phyloP scores from a whole-genome alignment of 2,888 invertebrate genomes.

The Drosophila greeni region DNA sequence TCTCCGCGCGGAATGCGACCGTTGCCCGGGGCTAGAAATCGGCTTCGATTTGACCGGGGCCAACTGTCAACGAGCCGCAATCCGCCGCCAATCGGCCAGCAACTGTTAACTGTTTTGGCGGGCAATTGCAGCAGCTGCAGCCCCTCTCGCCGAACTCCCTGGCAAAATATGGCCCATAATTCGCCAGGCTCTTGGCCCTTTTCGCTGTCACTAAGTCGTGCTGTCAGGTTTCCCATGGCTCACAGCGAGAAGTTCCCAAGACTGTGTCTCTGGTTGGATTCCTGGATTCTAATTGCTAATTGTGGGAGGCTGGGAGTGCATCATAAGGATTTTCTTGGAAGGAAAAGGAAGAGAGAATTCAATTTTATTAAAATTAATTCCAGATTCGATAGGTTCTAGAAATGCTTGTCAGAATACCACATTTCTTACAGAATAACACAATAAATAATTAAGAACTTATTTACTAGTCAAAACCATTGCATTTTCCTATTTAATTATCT shows the following conservation, averaged over 20 bases:
- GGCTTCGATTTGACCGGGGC: conserved; percentile 46
- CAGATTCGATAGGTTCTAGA: not conserved
- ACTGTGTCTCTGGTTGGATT: conserved; percentile 14
- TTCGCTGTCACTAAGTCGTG: conserved; percentile 38
- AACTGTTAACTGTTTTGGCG: conserved; percentile 23
- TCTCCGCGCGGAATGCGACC: conserved; percentile 65
- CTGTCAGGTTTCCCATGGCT: conserved; percentile 36
- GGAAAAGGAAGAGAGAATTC: too few relatives aligned
- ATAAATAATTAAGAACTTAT: not conserved
- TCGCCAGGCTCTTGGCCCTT: conserved; percentile 34
- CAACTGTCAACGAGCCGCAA: conserved; percentile 63
- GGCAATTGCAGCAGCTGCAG: conserved; percentile 51
- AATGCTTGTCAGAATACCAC: not conserved
- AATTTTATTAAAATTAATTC: not conserved
- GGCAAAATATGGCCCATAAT: conserved; percentile 38
- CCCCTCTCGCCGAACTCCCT: too few relatives aligned
- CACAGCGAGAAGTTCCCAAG: conserved; percentile 23
- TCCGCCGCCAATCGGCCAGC: conserved; percentile 22
- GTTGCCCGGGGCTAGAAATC: conserved; percentile 67
- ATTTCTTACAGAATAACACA: too few relatives aligned
- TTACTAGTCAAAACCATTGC: not conserved
- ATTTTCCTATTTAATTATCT: not conserved
- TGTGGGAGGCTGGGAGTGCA: not conserved
- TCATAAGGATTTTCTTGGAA: not conserved
- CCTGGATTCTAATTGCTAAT: conserved; percentile 28